Conservation (phyloP, 2,113 vertebrate genomes). For the Myotis davidii region DNA sequence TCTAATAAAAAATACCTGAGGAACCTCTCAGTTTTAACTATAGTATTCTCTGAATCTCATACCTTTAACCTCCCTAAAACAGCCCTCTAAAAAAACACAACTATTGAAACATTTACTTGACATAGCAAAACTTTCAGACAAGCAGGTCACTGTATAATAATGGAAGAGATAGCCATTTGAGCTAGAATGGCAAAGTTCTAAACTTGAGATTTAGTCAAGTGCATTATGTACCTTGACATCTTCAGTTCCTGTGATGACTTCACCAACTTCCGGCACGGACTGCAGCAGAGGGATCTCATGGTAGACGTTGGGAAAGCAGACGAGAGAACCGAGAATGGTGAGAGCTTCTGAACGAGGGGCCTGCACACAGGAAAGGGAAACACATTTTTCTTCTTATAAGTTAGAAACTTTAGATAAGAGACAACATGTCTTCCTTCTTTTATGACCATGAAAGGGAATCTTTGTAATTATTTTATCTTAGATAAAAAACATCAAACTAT, state of each 20-base stretch:
- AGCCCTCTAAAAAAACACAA: neutral
- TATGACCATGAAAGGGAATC: neutral
- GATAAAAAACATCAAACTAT: neutral
- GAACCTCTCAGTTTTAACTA: constrained; percentile 11
- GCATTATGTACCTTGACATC: constrained; percentile 91
- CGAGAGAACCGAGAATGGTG: constrained; percentile 95
- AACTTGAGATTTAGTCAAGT: neutral
- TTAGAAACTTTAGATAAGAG: neutral
- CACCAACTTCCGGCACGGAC: constrained; percentile 83
- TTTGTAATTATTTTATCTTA: constrained; percentile 6
- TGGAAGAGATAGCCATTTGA: neutral
- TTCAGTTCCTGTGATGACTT: constrained; percentile 83
- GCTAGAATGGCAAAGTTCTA: neutral
- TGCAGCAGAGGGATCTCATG: constrained; percentile 89
- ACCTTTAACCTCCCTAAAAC: neutral
- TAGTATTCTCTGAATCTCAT: neutral
- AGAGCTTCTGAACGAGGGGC: constrained; percentile 95
- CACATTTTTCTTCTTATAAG: neutral
- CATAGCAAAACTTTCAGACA: neutral
- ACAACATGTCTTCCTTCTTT: neutral
- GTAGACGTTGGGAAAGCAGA: constrained; percentile 97
- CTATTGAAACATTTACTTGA: constrained; percentile 33
- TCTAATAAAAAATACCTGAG: constrained; percentile 38
- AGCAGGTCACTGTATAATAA: constrained; percentile 8
- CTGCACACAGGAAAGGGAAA: constrained; percentile 76